Conservation (phyloP, 2,888 invertebrate species). For the Meganola albula region DNA sequence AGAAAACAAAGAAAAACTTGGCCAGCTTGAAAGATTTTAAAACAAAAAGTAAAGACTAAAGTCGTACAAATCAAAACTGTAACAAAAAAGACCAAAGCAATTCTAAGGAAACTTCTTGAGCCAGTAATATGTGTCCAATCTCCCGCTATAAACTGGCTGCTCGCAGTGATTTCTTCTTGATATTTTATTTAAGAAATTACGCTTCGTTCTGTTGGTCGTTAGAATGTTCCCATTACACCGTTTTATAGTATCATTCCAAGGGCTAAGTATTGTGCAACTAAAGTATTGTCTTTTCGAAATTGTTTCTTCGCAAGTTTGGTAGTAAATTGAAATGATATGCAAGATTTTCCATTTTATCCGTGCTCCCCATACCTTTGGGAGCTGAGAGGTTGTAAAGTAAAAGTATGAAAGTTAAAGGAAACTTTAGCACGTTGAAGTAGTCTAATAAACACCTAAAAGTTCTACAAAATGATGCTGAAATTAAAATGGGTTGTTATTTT, state of each 20-base stretch:
- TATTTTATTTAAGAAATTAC: constrained; percentile 70
- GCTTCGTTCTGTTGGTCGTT: constrained; percentile 50
- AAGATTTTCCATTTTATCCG: constrained; percentile 4
- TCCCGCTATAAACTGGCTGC: constrained; percentile 45
- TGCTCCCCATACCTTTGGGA: constrained; percentile 5
- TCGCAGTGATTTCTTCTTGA: constrained; percentile 67
- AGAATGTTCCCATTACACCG: constrained; percentile 55
- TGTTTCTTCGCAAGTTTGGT: constrained; percentile 33
- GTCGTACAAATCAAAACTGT: too few species aligned
- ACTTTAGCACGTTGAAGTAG: background rate
- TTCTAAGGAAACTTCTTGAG: constrained; percentile 14
- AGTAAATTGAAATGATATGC: constrained; percentile 47
- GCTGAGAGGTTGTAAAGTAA: constrained; percentile 6
- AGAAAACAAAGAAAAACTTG: too few species aligned
- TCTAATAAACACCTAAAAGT: too few species aligned
- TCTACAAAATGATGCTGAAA: too few species aligned
- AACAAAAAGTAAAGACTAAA: too few species aligned
- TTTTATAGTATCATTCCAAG: constrained; percentile 57
- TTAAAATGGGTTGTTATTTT: too few species aligned
- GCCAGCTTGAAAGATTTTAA: too few species aligned
- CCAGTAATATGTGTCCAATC: constrained; percentile 44
- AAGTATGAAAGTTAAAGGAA: background rate
- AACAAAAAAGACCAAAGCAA: constrained; percentile 15
- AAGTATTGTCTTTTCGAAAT: constrained; percentile 9
- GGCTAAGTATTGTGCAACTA: constrained; percentile 19